Percentiles rank a stretch among this genome's conserved stretches.
These are phyloP conservation scores for Bovichtus diacanthus DNA, from an alignment of 2,797 vertebrate genomes.

Conservation along the genomic window DNA sequence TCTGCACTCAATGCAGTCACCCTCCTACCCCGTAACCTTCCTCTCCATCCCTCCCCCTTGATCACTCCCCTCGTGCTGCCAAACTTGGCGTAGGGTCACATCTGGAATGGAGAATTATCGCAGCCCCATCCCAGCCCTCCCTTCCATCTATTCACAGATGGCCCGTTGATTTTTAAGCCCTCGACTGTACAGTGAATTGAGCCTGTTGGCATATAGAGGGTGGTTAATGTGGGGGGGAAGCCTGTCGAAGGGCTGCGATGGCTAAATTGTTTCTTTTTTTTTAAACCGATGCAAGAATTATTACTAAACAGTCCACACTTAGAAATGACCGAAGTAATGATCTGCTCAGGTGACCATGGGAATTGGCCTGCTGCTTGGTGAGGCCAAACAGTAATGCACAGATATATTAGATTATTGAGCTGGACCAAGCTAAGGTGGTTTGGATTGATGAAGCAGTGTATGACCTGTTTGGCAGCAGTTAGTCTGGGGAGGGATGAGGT, in stretches of 20 bases:
- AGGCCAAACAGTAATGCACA: slow-evolving; percentile 14
- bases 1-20: slow-evolving; percentile 38
- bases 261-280: slow-evolving; percentile 82
- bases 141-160: slow-evolving; percentile 85
- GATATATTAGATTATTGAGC: slow-evolving; percentile 36
- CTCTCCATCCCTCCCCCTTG: slow-evolving; percentile 37
- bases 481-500: slow-evolving; percentile 7
- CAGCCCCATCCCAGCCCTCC: slow-evolving; percentile 82
- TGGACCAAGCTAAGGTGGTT: slow-evolving; percentile 5
- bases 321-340: slow-evolving; percentile 65
- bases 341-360: slow-evolving; percentile 57
- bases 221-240: slow-evolving; percentile 53
- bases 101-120: slow-evolving; percentile 88
- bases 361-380: slow-evolving; percentile 42
- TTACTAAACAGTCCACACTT: slow-evolving; percentile 60
- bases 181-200: slow-evolving; percentile 66
- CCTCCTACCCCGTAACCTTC: slow-evolving; percentile 58
- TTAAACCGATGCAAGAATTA: slow-evolving; percentile 86
- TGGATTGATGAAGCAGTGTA: slow-evolving; percentile 30
- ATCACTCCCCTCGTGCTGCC: slow-evolving; percentile 68
- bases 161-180: slow-evolving; percentile 75
- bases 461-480: slow-evolving; percentile 14
- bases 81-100: slow-evolving; percentile 89
- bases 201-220: slow-evolving; percentile 64
- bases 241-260: slow-evolving; percentile 53